Evolutionary conservation across 2,113 vertebrate species (phyloP).

Genomic region (Fukomys damarensis): DNA sequence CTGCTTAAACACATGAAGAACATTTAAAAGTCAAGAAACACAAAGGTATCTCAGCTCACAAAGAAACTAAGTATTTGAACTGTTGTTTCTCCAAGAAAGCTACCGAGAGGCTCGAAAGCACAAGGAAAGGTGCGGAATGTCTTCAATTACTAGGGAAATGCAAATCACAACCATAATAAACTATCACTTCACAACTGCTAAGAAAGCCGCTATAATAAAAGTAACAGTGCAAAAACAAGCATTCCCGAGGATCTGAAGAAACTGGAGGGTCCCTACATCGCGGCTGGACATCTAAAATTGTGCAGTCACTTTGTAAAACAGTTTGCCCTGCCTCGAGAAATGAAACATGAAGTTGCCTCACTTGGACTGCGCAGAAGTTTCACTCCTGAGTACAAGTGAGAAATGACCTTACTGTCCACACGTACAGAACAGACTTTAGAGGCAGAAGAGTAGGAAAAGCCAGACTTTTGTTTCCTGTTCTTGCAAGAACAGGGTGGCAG

Average conservation of each 20-base stretch:
- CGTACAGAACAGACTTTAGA: background rate
- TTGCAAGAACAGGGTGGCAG: background rate
- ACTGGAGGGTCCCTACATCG: background rate
- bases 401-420: background rate
- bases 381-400: background rate
- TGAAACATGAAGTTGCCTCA: background rate
- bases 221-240: background rate
- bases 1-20: background rate
- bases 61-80: background rate
- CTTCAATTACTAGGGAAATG: background rate
- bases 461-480: background rate
- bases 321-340: background rate
- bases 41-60: background rate
- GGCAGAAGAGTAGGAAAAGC: background rate
- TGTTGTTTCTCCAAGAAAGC: background rate
- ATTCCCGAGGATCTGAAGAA: background rate
- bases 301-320: background rate
- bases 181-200: background rate
- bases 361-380: background rate
- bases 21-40: background rate
- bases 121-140: background rate
- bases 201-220: background rate
- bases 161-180: background rate
- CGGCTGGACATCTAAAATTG: background rate
- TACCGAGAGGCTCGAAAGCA: background rate